Evolutionary conservation across 2,888 invertebrate species (phyloP), one percentile per base, ranked within the genome.

Genomic region (Eupsilia transversa): DNA sequence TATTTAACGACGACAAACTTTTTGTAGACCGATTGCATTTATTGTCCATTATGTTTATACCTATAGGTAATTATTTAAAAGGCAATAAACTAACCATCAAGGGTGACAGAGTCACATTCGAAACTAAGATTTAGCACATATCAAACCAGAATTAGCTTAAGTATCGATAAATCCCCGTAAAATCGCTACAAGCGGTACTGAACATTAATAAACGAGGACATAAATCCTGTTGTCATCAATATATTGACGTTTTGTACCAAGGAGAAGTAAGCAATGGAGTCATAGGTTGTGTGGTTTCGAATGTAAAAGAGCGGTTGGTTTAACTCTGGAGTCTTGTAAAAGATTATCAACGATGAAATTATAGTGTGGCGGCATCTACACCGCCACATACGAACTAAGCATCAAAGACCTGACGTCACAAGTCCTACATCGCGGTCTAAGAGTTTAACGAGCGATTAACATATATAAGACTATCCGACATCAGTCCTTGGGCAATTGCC

Each of bases 191-290:
- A 78, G 35, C 67, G 72, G 76, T 76, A 84, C 72, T 46, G 33
- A 70, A 67, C 41, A 63, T 75, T 72, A 84, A 75, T 54, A 72
- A 69, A 72, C 64, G 43, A 38, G 69, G 72, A 75, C 57, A 67
- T 84, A 46, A 68, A 80, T 72, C 41, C 27, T n/a, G 71, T 63
- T 85, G 79, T 74, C 83, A 73, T 80, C 84, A 76, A 83, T 70
- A 74, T 72, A 38, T 66, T 83, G 79, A 77, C 66, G 71, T 80
- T 82, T 80, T 74, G 73, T 77, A 65, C 57, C 74, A 73, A 60
- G 54, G 76, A 80, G n/a, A 9, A 57, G 5, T 52, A 35, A 72
- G 6, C 2, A 3, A 70, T 69, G 61, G 69, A 84, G 63, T n/a
- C n/a, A n/a, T n/a, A n/a, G n/a, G n/a, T n/a, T n/a, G n/a, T n/a